Percentiles rank a stretch among this genome's conserved stretches.
Conservation (phyloP, 1,140 invertebrate species). For the Cardiocondyla obscurior region DNA sequence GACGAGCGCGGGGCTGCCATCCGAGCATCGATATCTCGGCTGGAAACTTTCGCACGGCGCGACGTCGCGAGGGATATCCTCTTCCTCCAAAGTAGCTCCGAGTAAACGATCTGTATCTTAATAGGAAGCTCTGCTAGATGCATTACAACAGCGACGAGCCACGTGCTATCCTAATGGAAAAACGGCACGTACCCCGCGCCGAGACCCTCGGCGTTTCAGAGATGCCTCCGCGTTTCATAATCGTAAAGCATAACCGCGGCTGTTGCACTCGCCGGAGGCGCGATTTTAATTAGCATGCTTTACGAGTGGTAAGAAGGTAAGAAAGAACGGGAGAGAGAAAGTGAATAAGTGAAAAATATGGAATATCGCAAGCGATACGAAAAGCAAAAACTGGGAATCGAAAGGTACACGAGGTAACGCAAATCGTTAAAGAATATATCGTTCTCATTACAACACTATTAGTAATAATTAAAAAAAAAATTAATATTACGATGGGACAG, state of each 20-base stretch:
- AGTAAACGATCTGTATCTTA: slow-evolving; percentile 49
- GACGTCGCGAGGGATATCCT: slow-evolving; percentile 11
- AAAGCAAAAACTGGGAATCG: not conserved
- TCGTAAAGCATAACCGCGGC: slow-evolving; percentile 14
- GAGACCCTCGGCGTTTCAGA: slow-evolving; percentile 1
- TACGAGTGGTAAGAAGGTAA: not conserved
- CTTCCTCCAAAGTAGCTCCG: slow-evolving; percentile 16
- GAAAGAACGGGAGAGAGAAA: not conserved
- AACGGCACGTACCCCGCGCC: not conserved
- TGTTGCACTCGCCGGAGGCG: slow-evolving; percentile 17
- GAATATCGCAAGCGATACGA: not conserved
- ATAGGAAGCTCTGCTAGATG: slow-evolving; percentile 32
- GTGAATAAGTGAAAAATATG: not conserved
- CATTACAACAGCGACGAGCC: slow-evolving; percentile 5
- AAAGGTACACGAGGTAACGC: not conserved
- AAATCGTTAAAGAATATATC: not conserved
- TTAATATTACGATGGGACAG: not conserved
- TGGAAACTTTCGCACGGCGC: slow-evolving; percentile 40
- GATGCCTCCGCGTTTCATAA: slow-evolving; percentile 28
- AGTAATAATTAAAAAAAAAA: not conserved
- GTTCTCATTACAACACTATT: not conserved
- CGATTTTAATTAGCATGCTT: slow-evolving; percentile 9
- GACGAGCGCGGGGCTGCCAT: slow-evolving; percentile 5
- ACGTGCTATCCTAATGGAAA: slow-evolving; percentile 27
- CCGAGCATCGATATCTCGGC: slow-evolving; percentile 25